A percentile compares a stretch with the other conserved stretches of the same genome.
These are phyloP conservation scores for Malthinus flaveolus DNA, from an alignment of 2,888 invertebrate species.

Conservation along the genomic window DNA sequence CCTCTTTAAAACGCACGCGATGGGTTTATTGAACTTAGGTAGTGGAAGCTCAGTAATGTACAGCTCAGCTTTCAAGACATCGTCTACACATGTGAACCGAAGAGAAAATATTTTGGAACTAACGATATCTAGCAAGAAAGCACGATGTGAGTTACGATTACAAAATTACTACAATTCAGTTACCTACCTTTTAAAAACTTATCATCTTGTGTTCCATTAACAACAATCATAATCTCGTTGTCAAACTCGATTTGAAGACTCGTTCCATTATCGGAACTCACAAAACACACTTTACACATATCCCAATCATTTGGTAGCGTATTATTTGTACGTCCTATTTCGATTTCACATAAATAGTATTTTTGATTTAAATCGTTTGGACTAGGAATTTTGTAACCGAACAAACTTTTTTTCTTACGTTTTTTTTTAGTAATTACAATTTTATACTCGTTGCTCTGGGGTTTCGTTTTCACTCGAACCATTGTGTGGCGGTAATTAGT, in stretches of 20 bases:
- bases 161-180: background rate
- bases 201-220: conserved; percentile 36
- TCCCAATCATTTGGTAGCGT: conserved; percentile 40
- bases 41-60: conserved; percentile 43
- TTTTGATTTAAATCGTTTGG: conserved; percentile 8
- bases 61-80: conserved; percentile 39
- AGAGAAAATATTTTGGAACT: conserved; percentile 42
- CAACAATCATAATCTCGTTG: conserved; percentile 31
- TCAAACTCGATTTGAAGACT: conserved; percentile 38
- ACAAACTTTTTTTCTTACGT: background rate
- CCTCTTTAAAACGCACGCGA: conserved; percentile 37
- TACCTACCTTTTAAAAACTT: conserved; percentile 41
- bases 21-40: conserved; percentile 38
- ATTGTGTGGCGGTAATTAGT: background rate
- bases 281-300: conserved; percentile 39
- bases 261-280: conserved; percentile 21
- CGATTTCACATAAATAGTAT: conserved; percentile 38
- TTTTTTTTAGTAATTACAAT: too few relatives aligned
- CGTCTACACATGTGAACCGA: conserved; percentile 34
- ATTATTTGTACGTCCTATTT: conserved; percentile 44
- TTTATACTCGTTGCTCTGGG: background rate
- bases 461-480: background rate
- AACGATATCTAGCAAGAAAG: conserved; percentile 40
- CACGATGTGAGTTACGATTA: background rate
- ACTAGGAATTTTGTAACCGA: background rate